phyloP scores from a whole-genome alignment of 2,888 invertebrate genomes.

The Ceriagrion tenellum region DNA sequence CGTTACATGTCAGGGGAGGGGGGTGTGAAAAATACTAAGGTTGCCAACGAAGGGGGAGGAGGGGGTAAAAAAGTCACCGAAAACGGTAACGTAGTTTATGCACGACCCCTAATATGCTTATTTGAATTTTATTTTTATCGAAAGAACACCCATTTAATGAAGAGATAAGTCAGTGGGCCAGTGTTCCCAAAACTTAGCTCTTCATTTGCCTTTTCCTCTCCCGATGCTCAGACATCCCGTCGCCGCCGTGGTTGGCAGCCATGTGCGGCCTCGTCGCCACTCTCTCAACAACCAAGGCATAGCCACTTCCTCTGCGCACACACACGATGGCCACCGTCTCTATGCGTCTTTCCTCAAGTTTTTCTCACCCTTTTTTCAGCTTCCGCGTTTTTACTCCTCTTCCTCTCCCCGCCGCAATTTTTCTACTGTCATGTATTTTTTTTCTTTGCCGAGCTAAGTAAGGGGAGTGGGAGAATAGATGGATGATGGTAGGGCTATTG shows the following conservation, averaged over 20 bases:
- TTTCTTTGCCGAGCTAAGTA: not conserved
- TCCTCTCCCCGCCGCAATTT: not conserved
- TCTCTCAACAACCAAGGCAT: not conserved
- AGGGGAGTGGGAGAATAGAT: too few species aligned
- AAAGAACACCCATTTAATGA: too few species aligned
- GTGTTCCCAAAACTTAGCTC: not conserved
- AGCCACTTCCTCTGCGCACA: not conserved
- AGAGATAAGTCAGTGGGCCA: too few species aligned
- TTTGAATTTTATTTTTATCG: not conserved
- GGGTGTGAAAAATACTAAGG: too few species aligned
- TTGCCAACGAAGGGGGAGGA: too few species aligned
- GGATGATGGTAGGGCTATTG: slow-evolving; percentile 33
- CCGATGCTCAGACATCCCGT: not conserved
- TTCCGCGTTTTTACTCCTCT: slow-evolving; percentile 13
- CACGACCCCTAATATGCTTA: too few species aligned
- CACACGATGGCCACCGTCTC: not conserved
- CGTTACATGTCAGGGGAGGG: too few species aligned
- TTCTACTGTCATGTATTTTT: not conserved
- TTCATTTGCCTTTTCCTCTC: not conserved
- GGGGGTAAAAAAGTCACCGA: too few species aligned
- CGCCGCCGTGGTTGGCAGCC: not conserved
- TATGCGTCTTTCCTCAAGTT: not conserved
- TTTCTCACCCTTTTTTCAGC: not conserved
- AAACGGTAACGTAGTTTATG: too few species aligned
- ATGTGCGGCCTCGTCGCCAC: not conserved